These are phyloP conservation scores for Palythoa heliodiscus DNA, from an alignment of 92 coral and sea anemone species.

Conservation along the genomic window DNA sequence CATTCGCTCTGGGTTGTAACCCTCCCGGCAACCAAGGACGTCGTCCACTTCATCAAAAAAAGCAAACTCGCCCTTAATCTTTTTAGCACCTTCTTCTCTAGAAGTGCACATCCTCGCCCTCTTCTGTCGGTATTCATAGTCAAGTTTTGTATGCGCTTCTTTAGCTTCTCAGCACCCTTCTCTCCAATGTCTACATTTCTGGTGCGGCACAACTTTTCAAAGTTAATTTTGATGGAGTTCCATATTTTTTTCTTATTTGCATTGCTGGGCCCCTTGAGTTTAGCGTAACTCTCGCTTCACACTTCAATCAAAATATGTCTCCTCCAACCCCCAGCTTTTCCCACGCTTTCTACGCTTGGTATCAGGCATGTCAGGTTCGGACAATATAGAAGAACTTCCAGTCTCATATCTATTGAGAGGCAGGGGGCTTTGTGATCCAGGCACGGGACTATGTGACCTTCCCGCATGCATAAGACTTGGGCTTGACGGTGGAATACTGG, in stretches of 20 bases:
- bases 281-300: conserved; percentile 33
- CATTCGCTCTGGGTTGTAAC: conserved; percentile 60
- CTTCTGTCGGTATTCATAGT: conserved; percentile 49
- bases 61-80: conserved; percentile 43
- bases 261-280: conserved; percentile 30
- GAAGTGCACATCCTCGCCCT: conserved; percentile 51
- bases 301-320: conserved; percentile 36
- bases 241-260: conserved; percentile 24
- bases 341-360: conserved; percentile 37
- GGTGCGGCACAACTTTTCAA: conserved; percentile 37
- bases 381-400: conserved; percentile 24
- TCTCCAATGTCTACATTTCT: conserved; percentile 11
- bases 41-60: conserved; percentile 54
- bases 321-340: conserved; percentile 43
- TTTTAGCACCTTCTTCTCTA: conserved; percentile 56
- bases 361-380: conserved; percentile 22
- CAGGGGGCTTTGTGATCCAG: conserved; percentile 24
- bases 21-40: conserved; percentile 51
- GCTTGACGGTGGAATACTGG: conserved; percentile 13
- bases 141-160: conserved; percentile 53
- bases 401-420: conserved; percentile 19
- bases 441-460: conserved; percentile 21
- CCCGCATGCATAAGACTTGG: conserved; percentile 21
- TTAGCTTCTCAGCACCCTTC: conserved; percentile 44
- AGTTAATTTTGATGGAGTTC: conserved; percentile 20